Conservation (phyloP, 2,888 invertebrate genomes). For the Trichogramma dendrolimi region DNA sequence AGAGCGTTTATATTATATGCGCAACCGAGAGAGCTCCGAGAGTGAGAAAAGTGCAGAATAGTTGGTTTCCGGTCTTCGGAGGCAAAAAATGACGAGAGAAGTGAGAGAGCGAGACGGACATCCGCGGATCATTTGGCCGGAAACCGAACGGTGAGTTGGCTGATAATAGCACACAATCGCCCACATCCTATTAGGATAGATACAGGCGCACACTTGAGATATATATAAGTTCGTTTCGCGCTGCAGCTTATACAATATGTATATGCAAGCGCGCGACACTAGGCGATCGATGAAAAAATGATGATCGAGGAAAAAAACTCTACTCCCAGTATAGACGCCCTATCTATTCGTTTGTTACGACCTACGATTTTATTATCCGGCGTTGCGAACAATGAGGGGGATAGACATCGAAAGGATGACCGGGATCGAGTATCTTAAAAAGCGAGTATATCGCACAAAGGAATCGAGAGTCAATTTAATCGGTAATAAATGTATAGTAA, state of each 20-base stretch:
- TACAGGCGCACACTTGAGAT: too few species aligned
- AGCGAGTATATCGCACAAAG: too few species aligned
- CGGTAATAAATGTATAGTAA: too few species aligned
- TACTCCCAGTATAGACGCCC: too few species aligned
- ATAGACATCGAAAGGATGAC: too few species aligned
- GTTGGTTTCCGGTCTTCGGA: conserved; percentile 18
- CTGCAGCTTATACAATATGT: not conserved
- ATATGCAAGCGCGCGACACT: not conserved
- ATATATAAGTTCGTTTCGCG: not conserved
- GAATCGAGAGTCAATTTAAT: too few species aligned
- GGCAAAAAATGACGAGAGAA: conserved; percentile 11
- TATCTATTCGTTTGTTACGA: too few species aligned
- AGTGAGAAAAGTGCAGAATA: conserved; percentile 15
- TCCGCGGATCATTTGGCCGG: conserved; percentile 49
- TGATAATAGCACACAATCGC: conserved; percentile 39
- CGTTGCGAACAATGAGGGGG: too few species aligned
- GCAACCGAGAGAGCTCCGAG: not conserved
- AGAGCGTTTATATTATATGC: not conserved
- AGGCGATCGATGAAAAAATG: too few species aligned
- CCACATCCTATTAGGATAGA: conserved; percentile 34
- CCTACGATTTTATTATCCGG: too few species aligned
- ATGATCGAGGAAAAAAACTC: too few species aligned
- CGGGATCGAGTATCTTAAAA: too few species aligned
- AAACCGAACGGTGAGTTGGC: conserved; percentile 45
- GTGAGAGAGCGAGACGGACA: conserved; percentile 37